Evolutionary conservation across 2,797 vertebrate genomes (phyloP), one percentile per base, ranked within the genome.

Genomic region (Momotus momota): DNA sequence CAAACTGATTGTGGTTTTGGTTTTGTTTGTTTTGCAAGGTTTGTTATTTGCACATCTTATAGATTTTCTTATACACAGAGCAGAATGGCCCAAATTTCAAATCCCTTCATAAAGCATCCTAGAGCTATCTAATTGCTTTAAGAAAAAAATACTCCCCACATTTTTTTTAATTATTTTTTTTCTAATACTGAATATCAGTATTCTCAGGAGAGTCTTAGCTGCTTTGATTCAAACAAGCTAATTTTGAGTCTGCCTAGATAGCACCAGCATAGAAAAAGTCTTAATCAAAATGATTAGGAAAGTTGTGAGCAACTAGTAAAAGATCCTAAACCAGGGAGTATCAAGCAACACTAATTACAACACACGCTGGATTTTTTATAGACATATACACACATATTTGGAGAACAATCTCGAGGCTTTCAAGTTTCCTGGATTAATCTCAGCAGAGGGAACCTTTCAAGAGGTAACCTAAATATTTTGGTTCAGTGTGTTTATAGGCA

Each of bases 331-430:
- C 21, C 25, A 52, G 23, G 23, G 27, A 95, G 33, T 61, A 93
- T 73, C 0, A 1, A 67, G 41, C 21, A 78, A 78, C 10, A 29
- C 10, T 85, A 93, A 94, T 85, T 93, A 82, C 67, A 92, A 84
- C 78, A 97, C 95, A 89, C 82, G 35, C 55, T 89, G 52, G 48
- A 85, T 57, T 93, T 94, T 87, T 89, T 93, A 90, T 82, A 94
- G 81, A 40, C 27, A 45, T 49, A 33, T 43, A 29, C 48, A 73
- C 20, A 77, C 26, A 64, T 77, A 94, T 79, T 84, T 92, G 71
- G 65, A 64, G 83, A 92, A 81, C 45, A 81, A 66, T 18, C 17
- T 88, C 85, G 61, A 74, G 58, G 64, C 55, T 94, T 93, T 86
- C 51, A 77, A 16, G 21, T 93, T 91, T n/a, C 66, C 48, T 77